These are phyloP conservation scores for Seriola aureovittata DNA, from an alignment of 2,113 vertebrate genomes.

Conservation along the genomic window DNA sequence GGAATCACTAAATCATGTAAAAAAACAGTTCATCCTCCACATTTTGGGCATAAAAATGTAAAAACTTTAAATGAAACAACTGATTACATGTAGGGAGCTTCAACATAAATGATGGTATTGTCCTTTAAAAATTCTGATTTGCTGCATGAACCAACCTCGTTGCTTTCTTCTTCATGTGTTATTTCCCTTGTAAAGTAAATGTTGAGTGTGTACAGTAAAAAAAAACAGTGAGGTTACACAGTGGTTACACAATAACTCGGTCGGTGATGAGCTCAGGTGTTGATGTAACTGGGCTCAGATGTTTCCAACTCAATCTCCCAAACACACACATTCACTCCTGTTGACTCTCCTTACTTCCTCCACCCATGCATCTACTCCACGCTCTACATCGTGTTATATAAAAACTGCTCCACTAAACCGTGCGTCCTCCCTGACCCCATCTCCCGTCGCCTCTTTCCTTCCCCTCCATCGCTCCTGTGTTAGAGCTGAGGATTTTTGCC, in stretches of 20 bases:
- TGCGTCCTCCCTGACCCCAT: conserved; percentile 12
- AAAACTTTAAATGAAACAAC: neutral
- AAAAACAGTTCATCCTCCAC: too few species aligned
- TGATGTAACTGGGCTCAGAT: conserved; percentile 22
- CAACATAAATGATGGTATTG: neutral
- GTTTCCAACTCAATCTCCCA: conserved; percentile 17
- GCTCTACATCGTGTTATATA: conserved; percentile 30
- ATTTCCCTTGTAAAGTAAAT: neutral
- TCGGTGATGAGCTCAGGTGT: conserved; percentile 55
- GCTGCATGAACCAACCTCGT: too few species aligned
- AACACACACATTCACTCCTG: neutral
- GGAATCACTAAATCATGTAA: too few species aligned
- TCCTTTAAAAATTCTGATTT: neutral
- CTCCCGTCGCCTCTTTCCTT: conserved; percentile 25
- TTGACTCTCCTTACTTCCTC: neutral
- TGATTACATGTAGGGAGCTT: neutral
- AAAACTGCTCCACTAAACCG: conserved; percentile 7
- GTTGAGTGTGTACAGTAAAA: conserved; percentile 12
- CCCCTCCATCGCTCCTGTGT: conserved; percentile 19
- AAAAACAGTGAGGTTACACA: conserved; percentile 9
- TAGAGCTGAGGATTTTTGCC: conserved; percentile 57
- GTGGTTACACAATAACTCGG: conserved; percentile 39
- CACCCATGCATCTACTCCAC: neutral
- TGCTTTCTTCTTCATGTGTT: neutral
- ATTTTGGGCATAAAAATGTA: too few species aligned